phyloP scores from a whole-genome alignment of 2,797 vertebrate genomes.

The Coregonus suidteri region DNA sequence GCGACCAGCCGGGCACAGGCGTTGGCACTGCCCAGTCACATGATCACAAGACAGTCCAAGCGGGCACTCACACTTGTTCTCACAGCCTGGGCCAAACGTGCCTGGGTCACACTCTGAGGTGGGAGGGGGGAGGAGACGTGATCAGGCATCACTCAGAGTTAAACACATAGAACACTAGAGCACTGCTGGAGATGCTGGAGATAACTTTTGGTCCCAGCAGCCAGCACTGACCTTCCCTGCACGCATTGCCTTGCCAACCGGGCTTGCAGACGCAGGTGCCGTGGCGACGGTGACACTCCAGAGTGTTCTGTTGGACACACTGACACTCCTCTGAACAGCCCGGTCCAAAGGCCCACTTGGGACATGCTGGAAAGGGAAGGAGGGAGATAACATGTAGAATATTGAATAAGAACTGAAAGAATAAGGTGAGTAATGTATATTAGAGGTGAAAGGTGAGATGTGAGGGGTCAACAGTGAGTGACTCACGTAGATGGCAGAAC shows the following conservation, averaged over 20 bases:
- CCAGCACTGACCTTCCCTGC: conserved; percentile 76
- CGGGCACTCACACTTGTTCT: conserved; percentile 76
- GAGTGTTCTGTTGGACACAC: conserved; percentile 81
- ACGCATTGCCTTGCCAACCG: conserved; percentile 80
- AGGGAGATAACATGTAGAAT: not conserved
- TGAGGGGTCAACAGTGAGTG: not conserved
- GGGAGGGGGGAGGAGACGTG: not conserved
- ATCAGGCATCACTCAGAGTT: not conserved
- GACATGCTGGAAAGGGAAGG: conserved; percentile 79
- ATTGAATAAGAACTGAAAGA: not conserved
- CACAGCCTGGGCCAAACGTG: conserved; percentile 80
- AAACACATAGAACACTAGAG: not conserved
- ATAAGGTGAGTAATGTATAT: no score
- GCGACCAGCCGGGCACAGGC: conserved; percentile 81
- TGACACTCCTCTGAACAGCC: conserved; percentile 90
- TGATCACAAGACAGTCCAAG: conserved; percentile 79
- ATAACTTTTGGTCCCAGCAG: not conserved
- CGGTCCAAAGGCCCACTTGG: conserved; percentile 86
- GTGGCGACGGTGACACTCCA: conserved; percentile 81
- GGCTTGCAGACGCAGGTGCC: conserved; percentile 88
- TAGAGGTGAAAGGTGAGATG: not conserved
- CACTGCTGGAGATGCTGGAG: no score
- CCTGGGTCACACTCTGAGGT: conserved; percentile 81
- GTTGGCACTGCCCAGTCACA: conserved; percentile 78
- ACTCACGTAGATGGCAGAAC: conserved; percentile 91